Base-by-base conservation (phyloP, 2,888 invertebrate species). In the Lysandra coridon region DNA sequence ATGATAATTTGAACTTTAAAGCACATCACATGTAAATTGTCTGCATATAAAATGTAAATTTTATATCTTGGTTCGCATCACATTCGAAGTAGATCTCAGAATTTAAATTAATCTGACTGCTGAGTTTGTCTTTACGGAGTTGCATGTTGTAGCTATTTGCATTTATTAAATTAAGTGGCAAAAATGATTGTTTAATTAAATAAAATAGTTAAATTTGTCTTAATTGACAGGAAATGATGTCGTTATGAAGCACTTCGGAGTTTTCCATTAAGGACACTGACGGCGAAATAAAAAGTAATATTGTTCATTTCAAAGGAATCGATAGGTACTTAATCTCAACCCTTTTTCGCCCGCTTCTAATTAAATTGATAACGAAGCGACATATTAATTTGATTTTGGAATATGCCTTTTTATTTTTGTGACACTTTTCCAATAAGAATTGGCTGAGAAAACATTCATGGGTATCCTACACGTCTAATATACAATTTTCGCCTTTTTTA, bases 361-460 rank as follows among this genome's bases (percentile, higher is more conserved):
- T 69, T 17, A 33, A 30, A 69, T 69, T 69, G 3, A 14, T 69
- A 14, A 33, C 33, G 33, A 69, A 69, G 69, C 33, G 69, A 69
- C 64, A 33, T 69, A 17, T 69, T 69, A 5, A 69, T 37, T 69
- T 37, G 69, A 69, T 69, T 69, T 33, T 69, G 12, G 69, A 69
- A 23, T 12, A 69, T 69, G 30, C 4, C 33, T 33, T 69, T 37
- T 69, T 5, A 33, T 17, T 69, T 30, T 30, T 64, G 30, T 30
- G 64, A 64, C 12, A 30, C 12, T 64, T 69, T 69, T 69, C 4
- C 64, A 30, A 30, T n/a, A 64, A 30, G 30, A 30, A 64, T n/a
- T n/a, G 17, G 3, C 60, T 60, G 53, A 53, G 12, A 3, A 49
- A 10, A 14, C 53, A 2, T 53, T 53, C 53, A 49, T 49, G 12